A percentile compares a stretch with the other conserved stretches of the same genome.
These are phyloP conservation scores for Pseudochirops corinnae DNA, from an alignment of 2,797 vertebrate genomes.

Conservation along the genomic window DNA sequence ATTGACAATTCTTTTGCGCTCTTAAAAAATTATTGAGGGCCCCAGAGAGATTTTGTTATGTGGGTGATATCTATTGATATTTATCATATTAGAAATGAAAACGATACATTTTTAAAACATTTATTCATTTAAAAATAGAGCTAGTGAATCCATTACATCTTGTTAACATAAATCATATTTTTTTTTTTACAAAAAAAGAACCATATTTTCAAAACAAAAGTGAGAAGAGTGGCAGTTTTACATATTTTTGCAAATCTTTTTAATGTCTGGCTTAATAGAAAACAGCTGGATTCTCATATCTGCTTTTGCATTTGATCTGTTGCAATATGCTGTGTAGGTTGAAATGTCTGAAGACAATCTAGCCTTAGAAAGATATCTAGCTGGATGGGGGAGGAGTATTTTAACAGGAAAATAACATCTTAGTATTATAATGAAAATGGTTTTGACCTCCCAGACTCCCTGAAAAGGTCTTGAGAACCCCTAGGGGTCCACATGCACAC, in stretches of 20 bases:
- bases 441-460: background rate
- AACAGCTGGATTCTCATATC: slow-evolving; percentile 14
- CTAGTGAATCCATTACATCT: background rate
- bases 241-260: slow-evolving; percentile 18
- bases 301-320: slow-evolving; percentile 1
- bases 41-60: background rate
- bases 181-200: slow-evolving; percentile 19
- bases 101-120: background rate
- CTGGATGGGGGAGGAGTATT: background rate
- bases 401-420: background rate
- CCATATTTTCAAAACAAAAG: background rate
- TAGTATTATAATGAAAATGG: background rate
- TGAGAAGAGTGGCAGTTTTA: slow-evolving; percentile 26
- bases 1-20: background rate
- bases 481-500: background rate
- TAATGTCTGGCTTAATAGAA: slow-evolving; percentile 19
- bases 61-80: background rate
- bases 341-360: slow-evolving; percentile 29
- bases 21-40: background rate
- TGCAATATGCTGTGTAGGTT: background rate
- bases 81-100: background rate
- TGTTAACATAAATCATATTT: slow-evolving; percentile 44
- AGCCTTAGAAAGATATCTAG: background rate
- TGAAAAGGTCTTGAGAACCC: background rate
- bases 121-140: slow-evolving; percentile 16